Base-by-base conservation (phyloP, 2,888 invertebrate species). In the Amphipoea oculea region DNA sequence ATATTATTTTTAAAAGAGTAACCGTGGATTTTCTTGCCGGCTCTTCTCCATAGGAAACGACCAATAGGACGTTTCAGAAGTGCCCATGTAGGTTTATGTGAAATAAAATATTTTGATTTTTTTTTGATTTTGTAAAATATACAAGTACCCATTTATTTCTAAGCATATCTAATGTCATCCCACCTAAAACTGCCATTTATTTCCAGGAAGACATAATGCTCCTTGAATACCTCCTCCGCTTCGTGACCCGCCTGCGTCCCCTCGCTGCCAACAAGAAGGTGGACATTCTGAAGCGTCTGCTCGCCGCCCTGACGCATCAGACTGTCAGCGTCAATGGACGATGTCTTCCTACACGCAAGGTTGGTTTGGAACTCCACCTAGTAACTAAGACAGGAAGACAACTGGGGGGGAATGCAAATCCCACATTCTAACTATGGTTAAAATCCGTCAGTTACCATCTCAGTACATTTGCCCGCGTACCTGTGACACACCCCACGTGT, bases 151-250 rank as follows among this genome's bases (percentile, higher is more conserved):
- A 57, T 5, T 17, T 51, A 54, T 11, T 23, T 23, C 23, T 57
- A 57, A 57, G 23, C 11, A 57, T 23, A 57, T 11, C 3, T 57
- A 3, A 57, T 60, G 1, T 60, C 12, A 60, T n/a, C n/a, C 9
- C 11, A 7, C 5, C 4, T 42, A 9, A 68, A 68, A 29, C 48
- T 68, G 5, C 5, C 0, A 51, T 69, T 36, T 51, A 23, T 5
- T 54, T 70, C 63, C 94, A 98, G 98, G 98, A 97, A 89, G 97
- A 97, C 84, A 97, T 97, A 80, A 98, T 97, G 91, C 97, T 98
- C 0, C 91, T 98, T n/a, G 98, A 98, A 92, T 98, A 98, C 92
- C 91, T 98, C 12, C 94, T 98, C 17, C 97, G 98, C 83, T 98
- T 98, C 91, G 94, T 98, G 54, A 97, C 97, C 12, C 97, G 98